A percentile compares a stretch with the other conserved stretches of the same genome.
These are phyloP conservation scores for Pseudomyrmex cubaensis DNA, from an alignment of 1,140 invertebrate genomes.

Conservation along the genomic window DNA sequence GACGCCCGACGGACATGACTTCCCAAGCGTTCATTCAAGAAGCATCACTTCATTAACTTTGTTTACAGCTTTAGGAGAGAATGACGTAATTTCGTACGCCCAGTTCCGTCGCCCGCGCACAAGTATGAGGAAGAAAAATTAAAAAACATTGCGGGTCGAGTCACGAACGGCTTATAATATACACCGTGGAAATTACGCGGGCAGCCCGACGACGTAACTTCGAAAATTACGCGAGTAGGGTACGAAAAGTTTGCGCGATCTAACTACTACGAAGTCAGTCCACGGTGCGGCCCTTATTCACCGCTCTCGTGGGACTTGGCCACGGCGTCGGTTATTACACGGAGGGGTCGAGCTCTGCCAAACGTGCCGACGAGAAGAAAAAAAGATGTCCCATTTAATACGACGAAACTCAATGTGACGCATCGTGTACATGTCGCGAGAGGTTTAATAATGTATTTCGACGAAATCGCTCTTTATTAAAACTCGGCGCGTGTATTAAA, in stretches of 20 bases:
- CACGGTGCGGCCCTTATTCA: conserved; percentile 78
- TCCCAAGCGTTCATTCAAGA: conserved; percentile 6
- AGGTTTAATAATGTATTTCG: conserved; percentile 73
- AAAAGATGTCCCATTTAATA: conserved; percentile 76
- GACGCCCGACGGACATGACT: conserved; percentile 9
- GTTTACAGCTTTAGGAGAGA: conserved; percentile 49
- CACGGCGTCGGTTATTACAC: conserved; percentile 70
- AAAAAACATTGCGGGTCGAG: conserved; percentile 72
- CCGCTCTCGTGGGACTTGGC: conserved; percentile 74
- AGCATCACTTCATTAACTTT: conserved; percentile 56
- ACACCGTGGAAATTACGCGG: conserved; percentile 74
- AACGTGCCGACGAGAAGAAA: conserved; percentile 75
- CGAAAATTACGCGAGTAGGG: conserved; percentile 77
- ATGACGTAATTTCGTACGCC: conserved; percentile 51
- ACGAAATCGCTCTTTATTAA: conserved; percentile 69
- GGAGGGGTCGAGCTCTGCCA: conserved; percentile 67
- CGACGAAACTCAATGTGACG: conserved; percentile 72
- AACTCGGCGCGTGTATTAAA: conserved; percentile 18
- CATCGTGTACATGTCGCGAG: conserved; percentile 57
- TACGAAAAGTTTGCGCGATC: conserved; percentile 77
- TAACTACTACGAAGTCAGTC: conserved; percentile 76
- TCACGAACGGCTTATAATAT: conserved; percentile 75
- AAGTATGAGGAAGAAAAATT: conserved; percentile 60
- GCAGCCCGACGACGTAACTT: conserved; percentile 75
- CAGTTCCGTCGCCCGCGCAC: not conserved